These are phyloP conservation scores for Heliconius erato DNA, from an alignment of 2,888 invertebrate species.

Conservation along the genomic window DNA sequence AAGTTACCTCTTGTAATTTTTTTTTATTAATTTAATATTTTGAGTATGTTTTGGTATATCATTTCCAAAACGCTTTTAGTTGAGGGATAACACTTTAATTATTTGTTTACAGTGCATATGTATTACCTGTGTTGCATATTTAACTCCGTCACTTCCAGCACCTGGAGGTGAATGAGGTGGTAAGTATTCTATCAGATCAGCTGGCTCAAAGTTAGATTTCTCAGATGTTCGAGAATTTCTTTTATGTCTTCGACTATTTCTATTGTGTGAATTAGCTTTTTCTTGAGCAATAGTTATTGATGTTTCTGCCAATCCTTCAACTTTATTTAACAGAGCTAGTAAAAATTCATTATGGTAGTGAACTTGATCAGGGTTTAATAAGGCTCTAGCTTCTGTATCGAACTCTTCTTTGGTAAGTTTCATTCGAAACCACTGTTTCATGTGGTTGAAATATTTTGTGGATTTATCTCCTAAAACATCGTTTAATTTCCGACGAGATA, in stretches of 20 bases:
- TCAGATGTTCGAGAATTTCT: conserved; percentile 85
- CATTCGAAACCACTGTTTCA: conserved; percentile 91
- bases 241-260: conserved; percentile 81
- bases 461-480: conserved; percentile 89
- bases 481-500: conserved; percentile 87
- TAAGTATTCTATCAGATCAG: conserved; percentile 86
- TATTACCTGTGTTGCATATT: conserved; percentile 80
- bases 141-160: conserved; percentile 81
- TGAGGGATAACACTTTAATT: too few species aligned
- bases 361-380: conserved; percentile 90
- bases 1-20: too few species aligned
- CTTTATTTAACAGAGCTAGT: conserved; percentile 91
- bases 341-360: conserved; percentile 94
- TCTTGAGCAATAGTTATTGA: conserved; percentile 78
- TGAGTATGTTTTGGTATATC: too few species aligned
- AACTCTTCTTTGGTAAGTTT: conserved; percentile 94
- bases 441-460: conserved; percentile 89
- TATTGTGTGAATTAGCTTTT: conserved; percentile 74
- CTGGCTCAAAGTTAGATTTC: conserved; percentile 86
- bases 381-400: conserved; percentile 90
- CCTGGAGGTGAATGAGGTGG: conserved; percentile 84
- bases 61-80: too few species aligned
- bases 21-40: too few species aligned
- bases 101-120: not conserved
- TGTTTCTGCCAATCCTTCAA: conserved; percentile 83